Evolutionary conservation across 2,888 invertebrate species (phyloP).

Genomic region (Synanthedon tipuliformis): DNA sequence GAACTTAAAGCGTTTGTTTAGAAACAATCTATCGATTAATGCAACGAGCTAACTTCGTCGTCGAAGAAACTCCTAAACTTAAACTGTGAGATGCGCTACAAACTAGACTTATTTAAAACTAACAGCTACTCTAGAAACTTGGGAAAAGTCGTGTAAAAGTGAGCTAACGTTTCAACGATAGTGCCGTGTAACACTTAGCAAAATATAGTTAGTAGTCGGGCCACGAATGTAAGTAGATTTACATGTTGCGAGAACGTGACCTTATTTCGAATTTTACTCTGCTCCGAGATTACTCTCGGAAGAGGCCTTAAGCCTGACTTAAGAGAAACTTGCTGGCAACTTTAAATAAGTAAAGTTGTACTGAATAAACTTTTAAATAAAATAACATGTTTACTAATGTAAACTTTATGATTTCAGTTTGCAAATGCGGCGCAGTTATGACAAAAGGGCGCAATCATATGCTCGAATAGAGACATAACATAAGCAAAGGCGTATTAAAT

Average conservation of each 20-base stretch:
- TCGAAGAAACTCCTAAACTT: too few relatives aligned
- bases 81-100: conserved; percentile 6
- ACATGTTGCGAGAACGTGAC: conserved; percentile 58
- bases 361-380: not conserved
- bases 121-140: not conserved
- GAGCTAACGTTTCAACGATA: conserved; percentile 12
- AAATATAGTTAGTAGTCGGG: conserved; percentile 33
- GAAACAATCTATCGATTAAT: too few relatives aligned
- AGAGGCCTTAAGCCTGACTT: conserved; percentile 14
- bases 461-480: too few relatives aligned
- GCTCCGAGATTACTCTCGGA: conserved; percentile 35
- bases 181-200: conserved; percentile 10
- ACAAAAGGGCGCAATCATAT: too few relatives aligned
- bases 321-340: not conserved
- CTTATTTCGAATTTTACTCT: conserved; percentile 51
- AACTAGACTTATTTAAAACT: conserved; percentile 3
- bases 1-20: too few relatives aligned
- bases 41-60: too few relatives aligned
- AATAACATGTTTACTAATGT: not conserved
- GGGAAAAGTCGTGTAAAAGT: not conserved
- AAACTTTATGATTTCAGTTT: not conserved
- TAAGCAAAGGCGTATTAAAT: too few relatives aligned
- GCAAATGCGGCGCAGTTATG: too few relatives aligned
- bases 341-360: not conserved
- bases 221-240: conserved; percentile 59